phyloP scores from a whole-genome alignment of 23 tunicate species.

The Diplosoma virens region DNA sequence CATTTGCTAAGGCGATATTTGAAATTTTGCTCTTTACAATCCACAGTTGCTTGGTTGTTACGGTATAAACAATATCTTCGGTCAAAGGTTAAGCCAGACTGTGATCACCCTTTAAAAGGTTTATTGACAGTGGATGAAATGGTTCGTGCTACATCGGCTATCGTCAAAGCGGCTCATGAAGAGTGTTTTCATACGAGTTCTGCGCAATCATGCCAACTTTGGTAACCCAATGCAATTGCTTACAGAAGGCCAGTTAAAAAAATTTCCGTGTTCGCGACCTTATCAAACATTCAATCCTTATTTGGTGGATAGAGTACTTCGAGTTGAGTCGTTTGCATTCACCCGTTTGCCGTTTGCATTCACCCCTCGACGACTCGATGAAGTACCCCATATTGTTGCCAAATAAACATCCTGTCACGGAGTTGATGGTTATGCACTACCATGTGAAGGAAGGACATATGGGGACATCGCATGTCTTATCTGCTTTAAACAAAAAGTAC shows the following conservation, averaged over 20 bases:
- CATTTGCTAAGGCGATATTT: neutral
- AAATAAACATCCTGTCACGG: neutral
- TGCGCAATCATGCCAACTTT: neutral
- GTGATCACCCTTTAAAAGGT: neutral
- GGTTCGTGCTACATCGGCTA: neutral
- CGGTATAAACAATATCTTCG: neutral
- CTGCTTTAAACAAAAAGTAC: constrained; percentile 10
- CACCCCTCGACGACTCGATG: neutral
- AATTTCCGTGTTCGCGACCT: neutral
- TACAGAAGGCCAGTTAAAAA: neutral
- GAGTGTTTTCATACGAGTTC: constrained; percentile 11
- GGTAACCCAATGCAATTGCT: neutral
- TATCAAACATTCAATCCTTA: neutral
- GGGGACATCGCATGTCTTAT: constrained; percentile 30
- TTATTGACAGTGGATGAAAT: neutral
- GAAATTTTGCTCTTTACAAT: neutral
- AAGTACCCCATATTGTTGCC: constrained; percentile 31
- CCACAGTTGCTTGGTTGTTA: constrained; percentile 4
- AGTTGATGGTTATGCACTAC: neutral
- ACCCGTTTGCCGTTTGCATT: no score
- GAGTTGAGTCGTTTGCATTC: constrained; percentile 27
- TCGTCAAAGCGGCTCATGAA: constrained; percentile 1
- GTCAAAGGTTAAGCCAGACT: neutral
- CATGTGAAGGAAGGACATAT: constrained; percentile 32
- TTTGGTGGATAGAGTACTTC: neutral